These are phyloP conservation scores for Strix uralensis DNA, from an alignment of 2,113 vertebrate species.

Conservation along the genomic window DNA sequence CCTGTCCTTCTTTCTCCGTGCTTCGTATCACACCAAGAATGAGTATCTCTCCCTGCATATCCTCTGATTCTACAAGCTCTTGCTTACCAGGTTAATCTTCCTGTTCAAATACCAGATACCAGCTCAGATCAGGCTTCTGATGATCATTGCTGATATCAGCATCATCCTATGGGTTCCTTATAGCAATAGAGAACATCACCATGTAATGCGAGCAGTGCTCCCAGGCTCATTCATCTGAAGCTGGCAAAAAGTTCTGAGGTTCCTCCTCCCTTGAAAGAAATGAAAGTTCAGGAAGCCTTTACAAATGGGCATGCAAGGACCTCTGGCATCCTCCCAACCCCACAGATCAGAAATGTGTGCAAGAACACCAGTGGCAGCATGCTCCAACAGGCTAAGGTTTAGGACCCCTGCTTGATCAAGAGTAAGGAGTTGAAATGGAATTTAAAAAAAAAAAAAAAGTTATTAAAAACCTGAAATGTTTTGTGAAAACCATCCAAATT, in stretches of 20 bases:
- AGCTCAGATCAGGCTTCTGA: neutral
- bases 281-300: neutral
- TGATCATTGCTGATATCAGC: neutral
- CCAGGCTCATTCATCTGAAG: neutral
- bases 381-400: neutral
- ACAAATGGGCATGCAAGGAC: neutral
- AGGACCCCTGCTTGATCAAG: neutral
- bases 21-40: neutral
- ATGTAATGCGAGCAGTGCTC: neutral
- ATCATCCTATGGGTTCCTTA: neutral
- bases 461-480: neutral
- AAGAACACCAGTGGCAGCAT: neutral
- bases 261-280: neutral
- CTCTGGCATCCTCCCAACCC: neutral
- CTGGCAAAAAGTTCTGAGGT: neutral
- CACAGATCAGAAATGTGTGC: neutral
- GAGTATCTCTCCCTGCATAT: neutral
- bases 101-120: neutral
- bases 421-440: neutral
- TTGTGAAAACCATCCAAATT: neutral
- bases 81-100: neutral
- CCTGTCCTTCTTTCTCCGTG: neutral
- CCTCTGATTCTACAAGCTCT: neutral
- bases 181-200: neutral
- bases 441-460: neutral